Percentiles rank a stretch among this genome's conserved stretches.
Conservation (phyloP, 2,797 vertebrate species). For the Channa striata region DNA sequence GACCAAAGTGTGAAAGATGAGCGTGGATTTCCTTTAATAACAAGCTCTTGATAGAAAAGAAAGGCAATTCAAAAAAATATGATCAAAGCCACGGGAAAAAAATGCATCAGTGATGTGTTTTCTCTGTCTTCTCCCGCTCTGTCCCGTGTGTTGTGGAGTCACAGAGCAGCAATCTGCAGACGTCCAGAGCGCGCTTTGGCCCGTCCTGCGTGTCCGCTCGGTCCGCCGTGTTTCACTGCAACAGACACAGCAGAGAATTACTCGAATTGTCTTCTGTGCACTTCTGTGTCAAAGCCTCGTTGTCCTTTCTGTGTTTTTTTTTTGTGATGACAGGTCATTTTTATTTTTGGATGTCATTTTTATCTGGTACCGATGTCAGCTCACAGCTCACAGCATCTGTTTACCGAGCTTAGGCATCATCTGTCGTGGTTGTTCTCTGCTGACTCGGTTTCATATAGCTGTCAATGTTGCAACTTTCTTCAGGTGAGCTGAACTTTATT, state of each 20-base stretch:
- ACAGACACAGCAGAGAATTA: neutral
- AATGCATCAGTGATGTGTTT: too few relatives aligned
- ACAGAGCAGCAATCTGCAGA: constrained; percentile 34
- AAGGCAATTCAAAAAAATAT: neutral
- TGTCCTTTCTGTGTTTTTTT: constrained; percentile 1
- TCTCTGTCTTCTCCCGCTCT: neutral
- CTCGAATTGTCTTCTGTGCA: constrained; percentile 2
- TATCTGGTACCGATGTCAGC: neutral
- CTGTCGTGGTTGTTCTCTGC: neutral
- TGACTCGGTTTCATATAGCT: neutral
- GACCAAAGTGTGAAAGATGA: neutral
- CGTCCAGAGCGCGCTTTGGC: constrained; percentile 51
- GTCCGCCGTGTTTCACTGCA: neutral
- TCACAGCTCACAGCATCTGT: neutral
- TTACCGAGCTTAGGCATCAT: neutral
- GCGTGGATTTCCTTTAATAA: neutral
- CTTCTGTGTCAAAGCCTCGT: constrained; percentile 13
- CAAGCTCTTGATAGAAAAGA: neutral
- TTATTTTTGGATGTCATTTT: constrained; percentile 13
- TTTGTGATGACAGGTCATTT: constrained; percentile 9
- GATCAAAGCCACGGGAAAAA: too few relatives aligned
- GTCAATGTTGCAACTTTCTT: constrained; percentile 4
- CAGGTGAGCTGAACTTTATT: constrained; percentile 6
- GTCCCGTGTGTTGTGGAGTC: neutral
- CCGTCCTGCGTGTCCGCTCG: neutral